Conservation (phyloP, 2,888 invertebrate species). For the Drosophila dives region DNA sequence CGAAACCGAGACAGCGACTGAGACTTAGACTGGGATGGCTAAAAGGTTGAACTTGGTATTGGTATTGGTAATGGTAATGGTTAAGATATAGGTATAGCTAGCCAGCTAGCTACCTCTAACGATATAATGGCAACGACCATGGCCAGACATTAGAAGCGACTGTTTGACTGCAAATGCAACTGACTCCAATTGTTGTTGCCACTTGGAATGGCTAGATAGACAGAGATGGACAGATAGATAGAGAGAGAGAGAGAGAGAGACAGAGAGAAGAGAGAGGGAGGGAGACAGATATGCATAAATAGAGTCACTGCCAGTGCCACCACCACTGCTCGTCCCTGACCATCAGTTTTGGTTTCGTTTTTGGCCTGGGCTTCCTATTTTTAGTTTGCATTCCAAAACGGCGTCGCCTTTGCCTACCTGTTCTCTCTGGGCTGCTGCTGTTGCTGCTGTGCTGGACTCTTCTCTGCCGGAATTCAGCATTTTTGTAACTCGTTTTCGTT, state of each 20-base stretch:
- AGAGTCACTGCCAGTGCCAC: constrained; percentile 44
- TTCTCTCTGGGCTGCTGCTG: constrained; percentile 4
- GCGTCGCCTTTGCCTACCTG: constrained; percentile 60
- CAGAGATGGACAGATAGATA: no score
- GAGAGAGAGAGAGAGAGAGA: neutral
- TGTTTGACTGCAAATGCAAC: constrained; percentile 43
- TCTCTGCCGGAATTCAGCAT: constrained; percentile 67
- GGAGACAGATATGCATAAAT: constrained; percentile 61
- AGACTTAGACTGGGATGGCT: constrained; percentile 17
- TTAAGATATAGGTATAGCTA: constrained; percentile 12
- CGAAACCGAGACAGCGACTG: constrained; percentile 16
- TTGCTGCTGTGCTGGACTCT: constrained; percentile 2
- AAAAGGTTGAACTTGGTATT: constrained; percentile 41
- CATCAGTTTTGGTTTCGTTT: constrained; percentile 39
- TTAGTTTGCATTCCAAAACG: constrained; percentile 80
- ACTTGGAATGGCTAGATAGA: constrained; percentile 7
- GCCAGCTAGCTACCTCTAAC: constrained; percentile 62
- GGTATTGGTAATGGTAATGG: constrained; percentile 25
- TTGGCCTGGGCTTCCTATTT: constrained; percentile 75
- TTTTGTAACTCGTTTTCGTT: constrained; percentile 79
- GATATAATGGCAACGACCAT: constrained; percentile 79
- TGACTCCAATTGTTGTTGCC: constrained; percentile 34
- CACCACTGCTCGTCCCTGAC: constrained; percentile 21
- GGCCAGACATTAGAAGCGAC: constrained; percentile 74
- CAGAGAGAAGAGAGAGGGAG: neutral